A percentile compares a stretch with the other conserved stretches of the same genome.
phyloP scores from a whole-genome alignment of 2,888 invertebrate genomes.

The Apamea anceps region DNA sequence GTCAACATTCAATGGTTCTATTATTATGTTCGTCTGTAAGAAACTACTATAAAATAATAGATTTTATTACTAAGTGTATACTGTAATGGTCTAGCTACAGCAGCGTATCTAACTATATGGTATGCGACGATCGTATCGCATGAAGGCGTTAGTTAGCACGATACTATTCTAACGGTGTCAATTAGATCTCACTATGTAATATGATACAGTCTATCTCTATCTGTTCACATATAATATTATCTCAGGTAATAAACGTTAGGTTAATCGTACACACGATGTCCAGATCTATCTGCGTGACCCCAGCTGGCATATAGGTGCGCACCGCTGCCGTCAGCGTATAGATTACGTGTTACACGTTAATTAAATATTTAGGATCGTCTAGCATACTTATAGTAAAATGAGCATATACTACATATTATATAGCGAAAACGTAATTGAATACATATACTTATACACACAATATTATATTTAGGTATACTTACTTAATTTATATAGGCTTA shows the following conservation, averaged over 20 bases:
- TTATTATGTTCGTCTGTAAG: background rate
- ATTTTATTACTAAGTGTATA: slow-evolving; percentile 17
- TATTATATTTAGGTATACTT: slow-evolving; percentile 52
- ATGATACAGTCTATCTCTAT: slow-evolving; percentile 21
- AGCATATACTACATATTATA: slow-evolving; percentile 62
- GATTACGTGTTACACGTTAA: slow-evolving; percentile 53
- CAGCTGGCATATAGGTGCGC: slow-evolving; percentile 57
- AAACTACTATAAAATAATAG: slow-evolving; percentile 7
- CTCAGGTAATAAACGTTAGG: slow-evolving; percentile 40
- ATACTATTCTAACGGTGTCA: slow-evolving; percentile 26
- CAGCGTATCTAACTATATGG: slow-evolving; percentile 9
- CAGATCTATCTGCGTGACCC: slow-evolving; percentile 48
- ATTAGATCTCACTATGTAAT: slow-evolving; percentile 36
- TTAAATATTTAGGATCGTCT: slow-evolving; percentile 55
- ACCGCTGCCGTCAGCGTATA: slow-evolving; percentile 47
- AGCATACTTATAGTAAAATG: slow-evolving; percentile 45
- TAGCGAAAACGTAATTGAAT: slow-evolving; percentile 45
- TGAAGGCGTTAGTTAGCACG: slow-evolving; percentile 41
- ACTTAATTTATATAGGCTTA: slow-evolving; percentile 53
- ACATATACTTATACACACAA: slow-evolving; percentile 59
- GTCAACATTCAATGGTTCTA: slow-evolving; percentile 29
- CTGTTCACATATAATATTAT: slow-evolving; percentile 32
- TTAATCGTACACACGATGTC: slow-evolving; percentile 41
- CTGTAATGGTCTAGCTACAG: slow-evolving; percentile 20
- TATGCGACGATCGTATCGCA: slow-evolving; percentile 32